Conservation (phyloP, 2,888 invertebrate species). For the Glomeris marginata region DNA sequence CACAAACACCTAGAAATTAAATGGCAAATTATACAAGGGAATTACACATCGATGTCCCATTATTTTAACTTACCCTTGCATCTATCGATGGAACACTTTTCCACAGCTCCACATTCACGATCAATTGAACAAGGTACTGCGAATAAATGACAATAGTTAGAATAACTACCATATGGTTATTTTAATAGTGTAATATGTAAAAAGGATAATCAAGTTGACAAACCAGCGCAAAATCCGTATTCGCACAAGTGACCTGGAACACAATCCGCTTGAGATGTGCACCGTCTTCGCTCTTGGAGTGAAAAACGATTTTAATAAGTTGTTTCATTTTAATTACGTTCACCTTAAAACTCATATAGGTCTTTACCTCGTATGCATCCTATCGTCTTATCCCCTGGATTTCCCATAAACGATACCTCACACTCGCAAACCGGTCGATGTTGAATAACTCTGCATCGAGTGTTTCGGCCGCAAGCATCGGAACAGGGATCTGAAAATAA, state of each 20-base stretch:
- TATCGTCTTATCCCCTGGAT: slow-evolving; percentile 8
- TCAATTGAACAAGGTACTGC: slow-evolving; percentile 41
- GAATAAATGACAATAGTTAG: neutral
- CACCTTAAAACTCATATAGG: neutral
- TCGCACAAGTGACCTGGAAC: slow-evolving; percentile 20
- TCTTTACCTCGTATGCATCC: slow-evolving; percentile 11
- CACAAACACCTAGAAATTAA: slow-evolving; percentile 7
- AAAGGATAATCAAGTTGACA: neutral
- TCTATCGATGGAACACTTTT: slow-evolving; percentile 55
- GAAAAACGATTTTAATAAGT: slow-evolving; percentile 3
- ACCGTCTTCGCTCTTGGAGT: slow-evolving; percentile 16
- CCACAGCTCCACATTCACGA: slow-evolving; percentile 64
- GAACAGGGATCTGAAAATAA: slow-evolving; percentile 7
- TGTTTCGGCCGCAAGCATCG: slow-evolving; percentile 53
- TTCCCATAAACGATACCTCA: slow-evolving; percentile 11
- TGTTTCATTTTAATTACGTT: neutral
- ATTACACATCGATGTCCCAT: neutral
- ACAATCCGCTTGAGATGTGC: slow-evolving; percentile 19
- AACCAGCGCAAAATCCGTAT: slow-evolving; percentile 20
- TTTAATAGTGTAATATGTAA: neutral
- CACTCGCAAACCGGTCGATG: slow-evolving; percentile 51
- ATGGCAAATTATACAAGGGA: neutral
- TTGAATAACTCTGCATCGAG: slow-evolving; percentile 54
- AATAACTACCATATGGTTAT: neutral
- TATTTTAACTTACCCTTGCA: slow-evolving; percentile 33